Evolutionary conservation across 2,797 vertebrate species (phyloP).

Genomic region (Protonibea diacanthus): DNA sequence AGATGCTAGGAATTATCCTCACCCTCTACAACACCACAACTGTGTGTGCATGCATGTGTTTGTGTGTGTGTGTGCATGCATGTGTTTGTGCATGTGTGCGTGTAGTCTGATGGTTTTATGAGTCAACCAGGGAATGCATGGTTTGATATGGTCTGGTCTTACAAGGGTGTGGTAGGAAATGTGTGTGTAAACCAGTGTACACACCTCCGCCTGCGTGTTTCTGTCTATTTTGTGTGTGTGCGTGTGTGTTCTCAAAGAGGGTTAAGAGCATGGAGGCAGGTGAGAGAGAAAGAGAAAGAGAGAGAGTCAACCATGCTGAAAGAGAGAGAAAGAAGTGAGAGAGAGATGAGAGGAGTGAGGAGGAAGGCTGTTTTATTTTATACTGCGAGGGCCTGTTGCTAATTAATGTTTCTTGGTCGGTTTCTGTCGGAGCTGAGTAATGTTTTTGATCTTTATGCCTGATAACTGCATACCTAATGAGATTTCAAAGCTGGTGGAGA

Average conservation of each 20-base stretch:
- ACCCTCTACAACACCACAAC: slow-evolving; percentile 8
- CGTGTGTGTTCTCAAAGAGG: slow-evolving; percentile 44
- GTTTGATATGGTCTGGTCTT: slow-evolving; percentile 43
- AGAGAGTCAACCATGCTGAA: slow-evolving; percentile 53
- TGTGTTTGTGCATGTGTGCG: slow-evolving; percentile 1
- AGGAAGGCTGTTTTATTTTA: slow-evolving; percentile 93
- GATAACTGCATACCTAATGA: slow-evolving; percentile 99
- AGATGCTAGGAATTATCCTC: slow-evolving; percentile 90
- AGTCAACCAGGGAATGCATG: slow-evolving; percentile 23
- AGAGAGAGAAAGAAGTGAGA: slow-evolving; percentile 46
- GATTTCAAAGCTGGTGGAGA: slow-evolving; percentile 98
- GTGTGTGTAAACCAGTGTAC: slow-evolving; percentile 4
- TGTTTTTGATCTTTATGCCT: slow-evolving; percentile 99
- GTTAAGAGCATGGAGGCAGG: slow-evolving; percentile 60
- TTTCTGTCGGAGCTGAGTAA: slow-evolving; percentile 99
- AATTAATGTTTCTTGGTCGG: slow-evolving; percentile 99
- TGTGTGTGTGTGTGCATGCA: slow-evolving; percentile 23
- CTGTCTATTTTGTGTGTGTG: slow-evolving; percentile 7
- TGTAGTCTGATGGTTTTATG: slow-evolving; percentile 42
- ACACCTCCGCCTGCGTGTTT: slow-evolving; percentile 15
- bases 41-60: slow-evolving; percentile 29
- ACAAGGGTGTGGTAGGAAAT: slow-evolving; percentile 46
- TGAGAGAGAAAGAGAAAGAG: slow-evolving; percentile 49
- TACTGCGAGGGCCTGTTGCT: slow-evolving; percentile 98
- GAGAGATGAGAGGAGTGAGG: slow-evolving; percentile 79